phyloP scores from a whole-genome alignment of 2,797 vertebrate species.

The Morus bassanus region DNA sequence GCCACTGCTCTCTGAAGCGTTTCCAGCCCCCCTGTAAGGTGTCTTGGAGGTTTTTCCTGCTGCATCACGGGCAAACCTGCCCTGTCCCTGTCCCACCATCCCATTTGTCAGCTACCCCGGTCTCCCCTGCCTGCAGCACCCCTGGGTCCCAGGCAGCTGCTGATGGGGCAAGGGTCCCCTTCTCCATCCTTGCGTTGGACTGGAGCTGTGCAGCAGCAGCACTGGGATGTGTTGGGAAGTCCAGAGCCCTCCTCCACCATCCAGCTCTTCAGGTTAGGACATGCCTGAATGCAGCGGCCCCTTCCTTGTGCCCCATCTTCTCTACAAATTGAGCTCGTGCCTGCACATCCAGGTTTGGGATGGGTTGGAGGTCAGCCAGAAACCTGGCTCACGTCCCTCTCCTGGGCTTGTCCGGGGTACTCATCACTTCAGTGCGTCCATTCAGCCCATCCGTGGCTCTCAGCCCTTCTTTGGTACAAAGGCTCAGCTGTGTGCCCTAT shows the following conservation, averaged over 20 bases:
- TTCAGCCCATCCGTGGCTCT: background rate
- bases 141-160: background rate
- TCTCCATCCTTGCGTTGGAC: background rate
- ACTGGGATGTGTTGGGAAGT: background rate
- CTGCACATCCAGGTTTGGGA: background rate
- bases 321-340: fast-evolving
- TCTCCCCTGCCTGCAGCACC: background rate
- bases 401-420: background rate
- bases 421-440: fast-evolving
- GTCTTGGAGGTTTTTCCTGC: background rate
- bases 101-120: background rate
- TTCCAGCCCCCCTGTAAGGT: fast-evolving
- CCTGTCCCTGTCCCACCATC: background rate
- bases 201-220: background rate
- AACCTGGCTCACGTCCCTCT: background rate
- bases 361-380: background rate
- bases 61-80: background rate
- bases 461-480: fast-evolving
- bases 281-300: fast-evolving
- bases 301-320: background rate
- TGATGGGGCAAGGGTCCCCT: background rate
- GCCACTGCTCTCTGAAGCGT: background rate
- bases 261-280: background rate
- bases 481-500: background rate
- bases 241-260: background rate